Evolutionary conservation across 2,797 vertebrate species (phyloP).

Genomic region (Sorex maritimensis): DNA sequence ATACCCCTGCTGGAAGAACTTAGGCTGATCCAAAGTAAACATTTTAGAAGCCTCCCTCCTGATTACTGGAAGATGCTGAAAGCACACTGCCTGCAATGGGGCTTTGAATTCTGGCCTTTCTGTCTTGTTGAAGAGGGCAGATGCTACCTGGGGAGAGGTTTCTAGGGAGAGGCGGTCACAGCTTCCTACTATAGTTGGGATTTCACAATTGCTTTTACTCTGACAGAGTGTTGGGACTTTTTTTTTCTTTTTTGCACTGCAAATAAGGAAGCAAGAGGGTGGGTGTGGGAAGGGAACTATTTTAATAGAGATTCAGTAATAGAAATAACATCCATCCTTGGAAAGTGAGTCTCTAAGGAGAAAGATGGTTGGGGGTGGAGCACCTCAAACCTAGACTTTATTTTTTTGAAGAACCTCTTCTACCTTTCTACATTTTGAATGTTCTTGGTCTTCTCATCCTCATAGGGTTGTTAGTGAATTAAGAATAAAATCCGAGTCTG

Average conservation of each 20-base stretch:
- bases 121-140: conserved; percentile 62
- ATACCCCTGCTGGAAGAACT: not conserved
- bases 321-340: conserved; percentile 84
- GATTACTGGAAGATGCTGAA: conserved; percentile 47
- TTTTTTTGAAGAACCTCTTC: conserved; percentile 19
- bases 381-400: conserved; percentile 3
- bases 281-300: conserved; percentile 84
- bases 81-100: conserved; percentile 36
- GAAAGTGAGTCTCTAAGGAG: conserved; percentile 81
- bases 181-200: conserved; percentile 80
- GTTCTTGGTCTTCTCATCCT: conserved; percentile 22
- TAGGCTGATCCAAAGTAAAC: conserved; percentile 34
- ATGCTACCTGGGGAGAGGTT: conserved; percentile 68
- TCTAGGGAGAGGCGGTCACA: conserved; percentile 74
- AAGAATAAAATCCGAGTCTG: conserved; percentile 29
- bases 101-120: conserved; percentile 19
- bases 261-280: conserved; percentile 86
- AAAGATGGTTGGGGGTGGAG: conserved; percentile 60
- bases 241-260: conserved; percentile 51
- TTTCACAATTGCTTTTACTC: conserved; percentile 86
- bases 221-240: conserved; percentile 75
- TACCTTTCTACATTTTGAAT: not conserved
- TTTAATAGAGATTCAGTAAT: conserved; percentile 78
- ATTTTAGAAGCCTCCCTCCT: not conserved
- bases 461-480: not conserved